phyloP scores from a whole-genome alignment of 2,113 vertebrate species.

The Toxotes jaculatrix region DNA sequence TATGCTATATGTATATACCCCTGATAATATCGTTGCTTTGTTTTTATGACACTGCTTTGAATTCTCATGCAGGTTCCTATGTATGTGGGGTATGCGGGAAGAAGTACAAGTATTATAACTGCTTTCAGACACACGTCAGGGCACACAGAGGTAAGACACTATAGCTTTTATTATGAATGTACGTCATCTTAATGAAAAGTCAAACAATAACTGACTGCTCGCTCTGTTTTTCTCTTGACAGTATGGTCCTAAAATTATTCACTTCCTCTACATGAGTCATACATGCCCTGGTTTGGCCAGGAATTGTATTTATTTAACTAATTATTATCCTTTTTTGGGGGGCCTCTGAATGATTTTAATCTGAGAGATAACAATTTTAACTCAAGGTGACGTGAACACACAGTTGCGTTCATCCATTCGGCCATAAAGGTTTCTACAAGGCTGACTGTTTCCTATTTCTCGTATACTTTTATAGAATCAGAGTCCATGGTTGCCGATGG shows the following conservation, averaged over 20 bases:
- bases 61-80: constrained; percentile 90
- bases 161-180: not conserved
- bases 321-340: not conserved
- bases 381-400: not conserved
- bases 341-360: constrained; percentile 14
- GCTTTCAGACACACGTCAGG: constrained; percentile 98
- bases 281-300: constrained; percentile 14
- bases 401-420: constrained; percentile 11
- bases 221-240: constrained; percentile 20
- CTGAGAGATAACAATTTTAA: not conserved
- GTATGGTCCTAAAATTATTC: constrained; percentile 15
- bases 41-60: constrained; percentile 22
- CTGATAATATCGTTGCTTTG: not conserved
- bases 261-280: constrained; percentile 37
- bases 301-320: constrained; percentile 12
- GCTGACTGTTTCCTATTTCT: constrained; percentile 2
- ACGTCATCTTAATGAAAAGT: constrained; percentile 3
- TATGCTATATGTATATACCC: not conserved
- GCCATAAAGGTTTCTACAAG: not conserved
- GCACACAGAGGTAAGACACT: constrained; percentile 92
- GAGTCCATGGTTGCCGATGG: constrained; percentile 76
- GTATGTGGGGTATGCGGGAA: constrained; percentile 97
- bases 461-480: constrained; percentile 69
- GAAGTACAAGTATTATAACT: constrained; percentile 99
- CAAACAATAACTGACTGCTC: constrained; percentile 8